Base-by-base conservation (phyloP, 1,140 invertebrate species). In the Calycopis cecrops region DNA sequence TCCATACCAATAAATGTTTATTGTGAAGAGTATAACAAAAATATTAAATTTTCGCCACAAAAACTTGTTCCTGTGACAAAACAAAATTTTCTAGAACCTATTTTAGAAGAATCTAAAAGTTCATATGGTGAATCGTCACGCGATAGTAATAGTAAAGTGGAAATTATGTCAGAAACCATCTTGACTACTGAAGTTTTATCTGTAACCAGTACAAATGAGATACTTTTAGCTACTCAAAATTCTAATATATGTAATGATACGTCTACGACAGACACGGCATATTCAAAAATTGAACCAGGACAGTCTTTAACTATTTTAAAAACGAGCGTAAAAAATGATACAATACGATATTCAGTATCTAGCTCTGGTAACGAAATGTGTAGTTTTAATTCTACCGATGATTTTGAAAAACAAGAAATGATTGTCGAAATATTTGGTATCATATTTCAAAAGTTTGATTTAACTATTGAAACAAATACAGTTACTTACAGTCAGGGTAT, bases 21-120 rank as follows among this genome's bases (percentile, higher is more conserved):
- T 52, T 85, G 73, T 48, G 76, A 83, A 1, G 84, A 85, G 52
- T 87, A 74, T 53, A 74, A 63, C 2, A 52, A 17, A 3, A 76
- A 71, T 38, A 65, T 65, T 0, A 76, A 66, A 37, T 69, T 71
- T 57, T 81, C 77, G 0, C 76, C 79, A 0, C 52, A 65, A 10
- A 83, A 82, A 55, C 52, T 42, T 4, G 48, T 53, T 16, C 62
- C 74, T 51, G 10, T 59, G 11, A 10, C 57, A 1, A 79, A 66
- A 62, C 48, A 50, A 33, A 73, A 50, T 12, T 21, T 67, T 16
- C 50, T 84, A 7, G 81, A 85, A 69, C 80, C 84, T 11, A 87
- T 87, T 59, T 58, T 84, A 49, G 84, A 87, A 57, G 81, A 87
- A 50, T 85, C 84, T 21, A 87, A 87, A 60, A 79, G 73, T 58